Evolutionary conservation across 1,140 invertebrate genomes (phyloP).

Genomic region (Heliconius eleuchia): DNA sequence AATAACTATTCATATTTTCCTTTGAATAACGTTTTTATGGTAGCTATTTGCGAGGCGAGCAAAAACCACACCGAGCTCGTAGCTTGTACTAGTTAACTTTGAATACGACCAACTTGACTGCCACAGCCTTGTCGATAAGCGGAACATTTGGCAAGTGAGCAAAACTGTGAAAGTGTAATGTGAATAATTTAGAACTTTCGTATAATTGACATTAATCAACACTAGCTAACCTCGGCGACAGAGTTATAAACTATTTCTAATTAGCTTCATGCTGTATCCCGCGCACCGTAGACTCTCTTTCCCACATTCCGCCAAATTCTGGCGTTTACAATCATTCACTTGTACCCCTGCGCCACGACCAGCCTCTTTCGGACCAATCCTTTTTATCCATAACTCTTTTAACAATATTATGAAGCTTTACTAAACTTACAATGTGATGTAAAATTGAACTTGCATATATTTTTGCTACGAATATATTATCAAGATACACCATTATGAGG

Average conservation of each 20-base stretch:
- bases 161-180: conserved; percentile 40
- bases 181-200: conserved; percentile 38
- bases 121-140: conserved; percentile 34
- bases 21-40: conserved; percentile 12
- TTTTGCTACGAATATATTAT: conserved; percentile 29
- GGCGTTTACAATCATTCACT: too few species aligned
- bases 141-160: conserved; percentile 33
- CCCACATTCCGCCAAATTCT: too few species aligned
- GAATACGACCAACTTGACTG: conserved; percentile 30
- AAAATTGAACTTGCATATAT: conserved; percentile 3
- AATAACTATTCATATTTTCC: conserved; percentile 29
- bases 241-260: background rate
- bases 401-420: background rate
- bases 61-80: conserved; percentile 16
- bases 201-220: conserved; percentile 34
- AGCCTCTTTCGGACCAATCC: too few species aligned
- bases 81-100: conserved; percentile 28
- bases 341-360: too few species aligned
- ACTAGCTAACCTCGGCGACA: conserved; percentile 13
- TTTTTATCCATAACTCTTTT: background rate
- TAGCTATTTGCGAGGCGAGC: conserved; percentile 15
- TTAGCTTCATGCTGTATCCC: too few species aligned
- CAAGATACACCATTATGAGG: conserved; percentile 26
- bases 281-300: too few species aligned
- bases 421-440: background rate